These are phyloP conservation scores for Rhinoraja longicauda DNA, from an alignment of 2,797 vertebrate genomes.

Conservation along the genomic window DNA sequence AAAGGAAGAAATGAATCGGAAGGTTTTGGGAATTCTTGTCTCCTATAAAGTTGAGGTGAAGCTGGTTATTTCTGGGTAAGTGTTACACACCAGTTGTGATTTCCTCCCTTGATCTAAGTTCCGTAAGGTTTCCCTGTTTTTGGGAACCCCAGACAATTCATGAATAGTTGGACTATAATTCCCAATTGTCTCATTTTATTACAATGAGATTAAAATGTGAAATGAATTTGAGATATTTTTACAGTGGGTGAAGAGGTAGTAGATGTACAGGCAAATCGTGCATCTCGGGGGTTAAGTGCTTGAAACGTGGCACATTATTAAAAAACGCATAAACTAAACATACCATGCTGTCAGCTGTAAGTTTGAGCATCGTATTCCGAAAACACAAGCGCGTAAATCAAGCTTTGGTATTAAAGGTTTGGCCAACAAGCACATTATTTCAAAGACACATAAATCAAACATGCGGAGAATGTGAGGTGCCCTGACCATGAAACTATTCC, in stretches of 20 bases:
- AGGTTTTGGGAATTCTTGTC: slow-evolving; percentile 30
- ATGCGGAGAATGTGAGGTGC: too few relatives aligned
- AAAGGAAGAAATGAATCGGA: slow-evolving; percentile 17
- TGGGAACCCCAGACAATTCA: neutral
- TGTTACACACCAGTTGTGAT: neutral
- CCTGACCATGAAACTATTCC: neutral
- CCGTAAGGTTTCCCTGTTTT: neutral
- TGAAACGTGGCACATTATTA: too few relatives aligned
- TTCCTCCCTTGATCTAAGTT: neutral
- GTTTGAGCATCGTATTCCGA: too few relatives aligned
- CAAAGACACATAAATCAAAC: too few relatives aligned
- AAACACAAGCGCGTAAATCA: too few relatives aligned
- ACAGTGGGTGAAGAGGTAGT: neutral
- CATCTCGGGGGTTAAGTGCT: too few relatives aligned
- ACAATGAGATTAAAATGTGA: neutral
- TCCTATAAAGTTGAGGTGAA: slow-evolving; percentile 25
- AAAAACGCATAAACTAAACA: too few relatives aligned
- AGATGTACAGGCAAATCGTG: too few relatives aligned
- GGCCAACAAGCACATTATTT: too few relatives aligned
- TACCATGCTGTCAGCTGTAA: too few relatives aligned
- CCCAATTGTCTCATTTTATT: neutral
- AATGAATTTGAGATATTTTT: neutral
- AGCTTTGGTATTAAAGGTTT: too few relatives aligned
- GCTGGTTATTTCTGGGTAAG: slow-evolving; percentile 24
- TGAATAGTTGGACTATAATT: neutral